Conservation (phyloP, 2,113 vertebrate genomes). For the Zeus faber region DNA sequence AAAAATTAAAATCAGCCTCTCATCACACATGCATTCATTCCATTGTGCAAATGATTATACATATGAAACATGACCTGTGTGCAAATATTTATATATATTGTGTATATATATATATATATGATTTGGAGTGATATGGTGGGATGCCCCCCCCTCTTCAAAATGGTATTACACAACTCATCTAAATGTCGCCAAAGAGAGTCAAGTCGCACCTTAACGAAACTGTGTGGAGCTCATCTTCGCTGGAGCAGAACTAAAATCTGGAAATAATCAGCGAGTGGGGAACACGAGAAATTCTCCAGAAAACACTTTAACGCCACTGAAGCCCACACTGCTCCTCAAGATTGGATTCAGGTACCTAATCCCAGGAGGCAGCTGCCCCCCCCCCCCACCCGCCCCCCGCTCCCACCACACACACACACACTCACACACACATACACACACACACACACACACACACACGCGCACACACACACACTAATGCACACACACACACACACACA, state of each 20-base stretch:
- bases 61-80: no score
- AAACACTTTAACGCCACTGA: conserved; percentile 94
- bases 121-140: conserved; percentile 32
- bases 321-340: conserved; percentile 87
- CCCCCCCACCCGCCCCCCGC: conserved; percentile 50
- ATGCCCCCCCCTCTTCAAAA: conserved; percentile 42
- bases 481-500: background rate
- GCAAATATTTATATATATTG: no score
- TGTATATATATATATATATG: no score
- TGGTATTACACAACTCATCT: conserved; percentile 68
- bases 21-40: no score
- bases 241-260: conserved; percentile 97
- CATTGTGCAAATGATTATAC: no score
- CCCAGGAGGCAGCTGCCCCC: conserved; percentile 83
- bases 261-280: conserved; percentile 96
- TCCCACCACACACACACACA: conserved; percentile 52
- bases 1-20: no score
- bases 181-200: conserved; percentile 63
- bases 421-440: background rate
- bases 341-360: conserved; percentile 97
- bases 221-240: conserved; percentile 85
- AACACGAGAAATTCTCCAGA: conserved; percentile 93
- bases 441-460: conserved; percentile 7
- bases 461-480: background rate
- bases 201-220: conserved; percentile 86